phyloP scores from a whole-genome alignment of 2,888 invertebrate species.

The Aphidoletes aphidimyza region DNA sequence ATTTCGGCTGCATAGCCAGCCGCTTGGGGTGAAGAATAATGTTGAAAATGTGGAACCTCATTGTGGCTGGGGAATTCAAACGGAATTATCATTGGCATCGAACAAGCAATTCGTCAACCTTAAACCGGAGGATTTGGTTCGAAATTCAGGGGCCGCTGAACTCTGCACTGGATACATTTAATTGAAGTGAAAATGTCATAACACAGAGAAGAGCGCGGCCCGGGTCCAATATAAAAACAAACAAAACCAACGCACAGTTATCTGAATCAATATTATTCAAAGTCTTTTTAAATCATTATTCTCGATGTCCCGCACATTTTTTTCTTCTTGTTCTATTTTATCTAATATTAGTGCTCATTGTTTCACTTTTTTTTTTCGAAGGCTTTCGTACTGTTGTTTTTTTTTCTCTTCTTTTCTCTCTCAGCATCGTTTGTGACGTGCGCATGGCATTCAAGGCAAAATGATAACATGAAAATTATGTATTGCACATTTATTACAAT shows the following conservation, averaged over 20 bases:
- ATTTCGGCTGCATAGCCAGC: background rate
- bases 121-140: background rate
- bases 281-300: conserved; percentile 20
- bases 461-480: conserved; percentile 33
- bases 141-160: background rate
- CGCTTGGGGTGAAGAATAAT: background rate
- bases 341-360: too few species aligned
- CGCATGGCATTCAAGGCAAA: background rate
- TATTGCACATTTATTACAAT: conserved; percentile 37
- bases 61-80: background rate
- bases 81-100: background rate
- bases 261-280: conserved; percentile 38
- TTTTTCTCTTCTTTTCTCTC: too few species aligned
- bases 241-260: background rate
- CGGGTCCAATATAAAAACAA: background rate
- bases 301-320: background rate
- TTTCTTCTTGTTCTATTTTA: too few species aligned
- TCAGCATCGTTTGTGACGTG: background rate
- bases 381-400: background rate
- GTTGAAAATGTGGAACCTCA: background rate
- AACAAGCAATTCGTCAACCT: background rate
- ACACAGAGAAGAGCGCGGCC: background rate
- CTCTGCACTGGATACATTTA: background rate
- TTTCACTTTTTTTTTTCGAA: background rate
- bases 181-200: background rate